A percentile compares a stretch with the other conserved stretches of the same genome.
Evolutionary conservation across 1,140 invertebrate species (phyloP).

Genomic region (Atta texana): DNA sequence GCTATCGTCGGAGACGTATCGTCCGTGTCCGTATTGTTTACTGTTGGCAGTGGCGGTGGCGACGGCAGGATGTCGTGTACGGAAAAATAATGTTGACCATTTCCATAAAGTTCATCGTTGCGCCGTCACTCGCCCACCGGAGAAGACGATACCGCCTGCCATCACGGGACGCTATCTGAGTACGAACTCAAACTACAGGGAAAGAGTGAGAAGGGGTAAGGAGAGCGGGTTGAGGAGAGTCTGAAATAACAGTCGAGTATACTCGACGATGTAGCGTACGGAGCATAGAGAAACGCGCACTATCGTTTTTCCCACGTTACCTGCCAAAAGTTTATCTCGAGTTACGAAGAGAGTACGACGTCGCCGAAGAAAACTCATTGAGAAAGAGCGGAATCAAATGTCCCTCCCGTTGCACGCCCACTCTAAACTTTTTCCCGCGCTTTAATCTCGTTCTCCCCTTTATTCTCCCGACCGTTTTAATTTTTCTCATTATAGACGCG

Average conservation of each 20-base stretch:
- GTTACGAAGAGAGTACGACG: slow-evolving; percentile 43
- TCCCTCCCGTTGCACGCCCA: slow-evolving; percentile 1
- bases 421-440: slow-evolving; percentile 40
- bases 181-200: slow-evolving; percentile 51
- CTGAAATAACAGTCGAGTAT: slow-evolving; percentile 63
- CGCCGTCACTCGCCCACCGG: neutral
- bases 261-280: slow-evolving; percentile 55
- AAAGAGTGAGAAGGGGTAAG: neutral
- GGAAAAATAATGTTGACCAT: slow-evolving; percentile 64
- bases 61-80: slow-evolving; percentile 9
- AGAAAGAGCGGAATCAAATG: slow-evolving; percentile 62
- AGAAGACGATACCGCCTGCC: slow-evolving; percentile 58
- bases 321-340: slow-evolving; percentile 63
- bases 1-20: neutral
- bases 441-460: slow-evolving; percentile 49
- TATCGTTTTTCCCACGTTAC: slow-evolving; percentile 59
- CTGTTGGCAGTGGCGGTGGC: neutral
- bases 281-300: slow-evolving; percentile 44
- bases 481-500: slow-evolving; percentile 57
- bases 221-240: slow-evolving; percentile 5
- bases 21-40: slow-evolving; percentile 45
- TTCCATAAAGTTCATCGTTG: slow-evolving; percentile 62
- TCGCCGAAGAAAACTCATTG: slow-evolving; percentile 57
- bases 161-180: slow-evolving; percentile 59
- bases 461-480: slow-evolving; percentile 55